Evolutionary conservation across 2,888 invertebrate species (phyloP).

Genomic region (Galeruca laticollis): DNA sequence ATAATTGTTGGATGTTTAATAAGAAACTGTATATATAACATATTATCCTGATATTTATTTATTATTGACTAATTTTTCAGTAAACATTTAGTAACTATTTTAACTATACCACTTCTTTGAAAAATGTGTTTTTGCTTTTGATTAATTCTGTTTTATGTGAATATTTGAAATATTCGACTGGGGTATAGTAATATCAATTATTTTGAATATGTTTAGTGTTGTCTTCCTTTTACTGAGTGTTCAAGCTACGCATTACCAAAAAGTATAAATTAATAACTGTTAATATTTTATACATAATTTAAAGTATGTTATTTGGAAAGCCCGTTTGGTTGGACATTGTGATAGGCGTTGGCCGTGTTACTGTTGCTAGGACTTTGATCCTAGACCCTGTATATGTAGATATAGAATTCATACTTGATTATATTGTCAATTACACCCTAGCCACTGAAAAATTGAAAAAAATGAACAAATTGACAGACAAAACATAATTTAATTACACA

Average conservation of each 20-base stretch:
- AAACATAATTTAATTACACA: conserved; percentile 73
- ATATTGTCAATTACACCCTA: conserved; percentile 67
- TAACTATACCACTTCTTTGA: conserved; percentile 8
- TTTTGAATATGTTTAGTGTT: conserved; percentile 61
- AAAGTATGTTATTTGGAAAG: conserved; percentile 68
- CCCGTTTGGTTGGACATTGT: conserved; percentile 68
- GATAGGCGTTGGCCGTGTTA: conserved; percentile 68
- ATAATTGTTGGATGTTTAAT: neutral
- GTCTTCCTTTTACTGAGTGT: conserved; percentile 66
- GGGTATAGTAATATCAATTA: conserved; percentile 34
- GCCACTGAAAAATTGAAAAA: conserved; percentile 63
- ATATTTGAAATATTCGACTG: conserved; percentile 23
- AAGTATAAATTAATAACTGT: conserved; percentile 65
- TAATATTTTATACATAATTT: conserved; percentile 70
- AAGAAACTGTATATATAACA: neutral
- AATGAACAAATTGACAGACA: conserved; percentile 74
- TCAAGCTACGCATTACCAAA: conserved; percentile 68
- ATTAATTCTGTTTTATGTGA: conserved; percentile 12
- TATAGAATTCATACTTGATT: conserved; percentile 67
- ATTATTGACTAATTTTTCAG: neutral
- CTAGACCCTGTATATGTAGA: conserved; percentile 59
- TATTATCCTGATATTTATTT: neutral
- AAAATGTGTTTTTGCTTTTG: neutral
- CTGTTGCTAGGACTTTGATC: conserved; percentile 66
- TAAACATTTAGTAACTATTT: conserved; percentile 7